Evolutionary conservation across 2,888 invertebrate genomes (phyloP).

Genomic region (Azorinus chamasolen): DNA sequence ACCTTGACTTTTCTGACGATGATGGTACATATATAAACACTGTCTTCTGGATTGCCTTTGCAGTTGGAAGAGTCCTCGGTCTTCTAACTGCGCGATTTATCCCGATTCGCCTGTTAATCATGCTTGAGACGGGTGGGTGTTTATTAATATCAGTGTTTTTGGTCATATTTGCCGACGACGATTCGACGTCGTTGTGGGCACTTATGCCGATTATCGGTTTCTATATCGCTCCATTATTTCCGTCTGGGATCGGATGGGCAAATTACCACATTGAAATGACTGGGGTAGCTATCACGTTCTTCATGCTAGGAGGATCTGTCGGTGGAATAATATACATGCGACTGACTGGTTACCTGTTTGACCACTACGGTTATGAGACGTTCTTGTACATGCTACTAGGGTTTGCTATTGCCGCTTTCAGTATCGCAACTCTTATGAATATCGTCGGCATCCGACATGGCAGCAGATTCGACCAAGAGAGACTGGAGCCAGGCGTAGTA

Average conservation of each 20-base stretch:
- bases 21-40: conserved; percentile 71
- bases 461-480: conserved; percentile 16
- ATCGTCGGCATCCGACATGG: conserved; percentile 57
- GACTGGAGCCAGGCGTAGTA: background rate
- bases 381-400: conserved; percentile 69
- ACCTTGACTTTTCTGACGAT: conserved; percentile 61
- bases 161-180: conserved; percentile 55
- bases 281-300: conserved; percentile 67
- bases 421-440: conserved; percentile 51
- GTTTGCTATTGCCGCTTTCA: conserved; percentile 51
- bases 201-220: conserved; percentile 66
- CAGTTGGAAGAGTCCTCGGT: conserved; percentile 65
- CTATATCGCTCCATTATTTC: conserved; percentile 71
- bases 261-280: conserved; percentile 74
- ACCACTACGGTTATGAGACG: conserved; percentile 63
- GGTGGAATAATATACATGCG: conserved; percentile 73
- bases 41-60: conserved; percentile 73
- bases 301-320: conserved; percentile 66
- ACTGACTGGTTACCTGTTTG: conserved; percentile 70
- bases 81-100: conserved; percentile 66
- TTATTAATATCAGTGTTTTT: conserved; percentile 55
- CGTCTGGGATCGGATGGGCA: conserved; percentile 73
- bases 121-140: conserved; percentile 62
- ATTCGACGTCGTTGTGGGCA: conserved; percentile 66
- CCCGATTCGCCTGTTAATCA: conserved; percentile 62